Evolutionary conservation across 1,140 invertebrate species (phyloP), one percentile per base, ranked within the genome.

Genomic region (Tribolium madens): DNA sequence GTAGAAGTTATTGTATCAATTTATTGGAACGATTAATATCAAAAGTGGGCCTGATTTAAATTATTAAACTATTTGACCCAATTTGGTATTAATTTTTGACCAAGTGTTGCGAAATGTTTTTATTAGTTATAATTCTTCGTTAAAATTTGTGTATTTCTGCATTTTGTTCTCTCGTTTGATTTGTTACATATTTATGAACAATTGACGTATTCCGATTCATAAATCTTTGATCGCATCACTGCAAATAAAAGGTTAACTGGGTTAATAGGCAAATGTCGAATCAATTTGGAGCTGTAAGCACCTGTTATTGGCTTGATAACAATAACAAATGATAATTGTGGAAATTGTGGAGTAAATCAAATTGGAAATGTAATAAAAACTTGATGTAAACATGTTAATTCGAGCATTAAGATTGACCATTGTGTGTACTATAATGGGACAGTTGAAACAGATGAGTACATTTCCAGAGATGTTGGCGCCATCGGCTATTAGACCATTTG

Each of bases 241-340:
- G 57, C 57, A 64, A 64, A 64, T 64, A 64, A 18, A 36, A 52
- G 70, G 70, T 72, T 72, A 72, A 72, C 10, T 26, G 18, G 70
- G 70, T 72, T 72, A 72, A 72, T 52, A 72, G 70, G 70, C 70
- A 48, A 52, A 72, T 72, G 70, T 72, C 70, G 50, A 72, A 72
- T 72, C 70, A 71, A 71, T 71, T 71, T 71, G 68, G 46, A 14
- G 47, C 14, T 33, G 42, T 36, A 47, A 26, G 21, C 57, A 64
- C 57, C 57, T 64, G 57, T 64, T 64, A 17, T 57, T 57, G 13
- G 17, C 36, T 42, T 42, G 36, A 42, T 42, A 26, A 12, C n/a
- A 15, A 15, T 50, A 13, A n/a, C 13, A 50, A 50, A 50, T 7
- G 9, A 50, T 47, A 3, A 47, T 50, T 50, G n/a, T 14, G 36